Conservation (phyloP, 2,113 vertebrate species). For the Pionites leucogaster region DNA sequence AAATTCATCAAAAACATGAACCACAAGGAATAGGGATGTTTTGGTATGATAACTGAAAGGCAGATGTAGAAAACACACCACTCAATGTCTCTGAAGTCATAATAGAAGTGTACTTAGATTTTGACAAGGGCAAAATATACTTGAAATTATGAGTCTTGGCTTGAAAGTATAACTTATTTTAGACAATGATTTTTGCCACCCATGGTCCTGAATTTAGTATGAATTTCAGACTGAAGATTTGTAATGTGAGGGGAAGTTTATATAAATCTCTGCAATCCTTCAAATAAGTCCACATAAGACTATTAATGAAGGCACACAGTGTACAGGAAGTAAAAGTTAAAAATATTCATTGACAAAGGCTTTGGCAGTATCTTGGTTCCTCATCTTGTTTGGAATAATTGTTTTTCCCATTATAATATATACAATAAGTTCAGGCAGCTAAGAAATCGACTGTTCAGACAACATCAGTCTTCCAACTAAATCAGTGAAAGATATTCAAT, state of each 20-base stretch:
- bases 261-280: neutral
- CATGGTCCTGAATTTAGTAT: neutral
- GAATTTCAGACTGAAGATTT: neutral
- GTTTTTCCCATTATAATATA: neutral
- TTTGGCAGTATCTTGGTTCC: neutral
- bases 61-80: neutral
- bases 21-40: neutral
- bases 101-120: neutral
- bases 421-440: neutral
- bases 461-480: neutral
- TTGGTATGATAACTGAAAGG: neutral
- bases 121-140: neutral
- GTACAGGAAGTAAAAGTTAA: neutral
- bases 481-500: neutral
- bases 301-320: neutral
- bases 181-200: neutral
- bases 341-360: neutral
- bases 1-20: neutral
- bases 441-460: neutral
- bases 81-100: neutral
- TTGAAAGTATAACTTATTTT: neutral
- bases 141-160: neutral
- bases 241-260: neutral
- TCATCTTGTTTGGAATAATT: neutral
- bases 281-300: neutral